These are phyloP conservation scores for Leptobrachium ailaonicum DNA, from an alignment of 2,113 vertebrate genomes.

Conservation along the genomic window DNA sequence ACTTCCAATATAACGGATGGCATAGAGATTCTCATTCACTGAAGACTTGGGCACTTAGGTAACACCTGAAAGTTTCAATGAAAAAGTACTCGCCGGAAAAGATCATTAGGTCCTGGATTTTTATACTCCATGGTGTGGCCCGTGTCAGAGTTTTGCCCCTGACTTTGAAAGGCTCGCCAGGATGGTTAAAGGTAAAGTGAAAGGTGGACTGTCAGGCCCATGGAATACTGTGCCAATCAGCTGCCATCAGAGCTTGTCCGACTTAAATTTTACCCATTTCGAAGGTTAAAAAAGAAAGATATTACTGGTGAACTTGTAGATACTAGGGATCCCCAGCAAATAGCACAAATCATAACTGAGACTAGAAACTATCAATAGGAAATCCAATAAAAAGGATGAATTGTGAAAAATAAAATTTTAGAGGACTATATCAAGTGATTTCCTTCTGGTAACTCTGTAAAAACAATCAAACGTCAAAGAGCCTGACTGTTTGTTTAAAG, in stretches of 20 bases:
- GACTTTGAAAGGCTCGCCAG: slow-evolving; percentile 92
- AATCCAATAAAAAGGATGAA: slow-evolving; percentile 69
- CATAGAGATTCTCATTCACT: slow-evolving; percentile 88
- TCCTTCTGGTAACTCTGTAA: not conserved
- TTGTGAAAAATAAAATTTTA: not conserved
- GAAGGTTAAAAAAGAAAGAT: slow-evolving; percentile 70
- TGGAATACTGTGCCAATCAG: slow-evolving; percentile 79
- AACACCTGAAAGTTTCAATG: slow-evolving; percentile 85
- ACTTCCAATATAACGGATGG: slow-evolving; percentile 87
- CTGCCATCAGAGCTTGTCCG: slow-evolving; percentile 87
- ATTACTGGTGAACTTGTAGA: slow-evolving; percentile 78
- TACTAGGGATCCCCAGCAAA: slow-evolving; percentile 79
- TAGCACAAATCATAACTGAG: slow-evolving; percentile 77
- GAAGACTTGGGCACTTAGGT: slow-evolving; percentile 87
- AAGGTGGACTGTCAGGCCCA: slow-evolving; percentile 90
- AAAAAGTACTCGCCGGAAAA: slow-evolving; percentile 78
- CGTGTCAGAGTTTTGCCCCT: slow-evolving; percentile 91
- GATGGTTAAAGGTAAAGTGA: slow-evolving; percentile 88
- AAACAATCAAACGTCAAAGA: too few species aligned
- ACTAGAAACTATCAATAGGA: slow-evolving; percentile 71
- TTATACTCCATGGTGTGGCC: slow-evolving; percentile 96
- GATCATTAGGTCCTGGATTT: slow-evolving; percentile 96
- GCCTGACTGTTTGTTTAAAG: not conserved
- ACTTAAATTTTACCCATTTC: slow-evolving; percentile 84
- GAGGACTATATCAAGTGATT: not conserved